These are phyloP conservation scores for Melospiza melodia DNA, from an alignment of 2,113 vertebrate species.

Conservation along the genomic window DNA sequence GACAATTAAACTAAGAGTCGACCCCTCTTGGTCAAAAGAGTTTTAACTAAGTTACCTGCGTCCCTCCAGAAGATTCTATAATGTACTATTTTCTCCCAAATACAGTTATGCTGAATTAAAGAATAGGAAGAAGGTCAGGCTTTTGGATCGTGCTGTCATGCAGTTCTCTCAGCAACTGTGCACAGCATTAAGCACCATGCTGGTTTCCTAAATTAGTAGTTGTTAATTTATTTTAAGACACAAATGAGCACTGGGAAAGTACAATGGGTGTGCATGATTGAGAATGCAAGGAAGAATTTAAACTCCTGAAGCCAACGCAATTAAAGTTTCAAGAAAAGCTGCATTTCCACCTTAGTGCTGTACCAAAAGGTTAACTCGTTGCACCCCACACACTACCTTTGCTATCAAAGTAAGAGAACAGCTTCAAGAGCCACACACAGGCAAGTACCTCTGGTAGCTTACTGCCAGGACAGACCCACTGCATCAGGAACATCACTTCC, in stretches of 20 bases:
- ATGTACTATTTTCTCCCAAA: background rate
- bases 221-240: background rate
- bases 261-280: accelerated
- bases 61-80: background rate
- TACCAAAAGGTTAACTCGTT: background rate
- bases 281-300: background rate
- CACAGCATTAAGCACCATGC: background rate
- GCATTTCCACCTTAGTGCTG: background rate
- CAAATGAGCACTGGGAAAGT: background rate
- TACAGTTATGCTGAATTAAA: background rate
- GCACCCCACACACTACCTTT: background rate
- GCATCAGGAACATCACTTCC: slow-evolving; percentile 53
- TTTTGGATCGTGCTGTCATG: background rate
- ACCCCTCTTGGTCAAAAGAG: background rate
- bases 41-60: background rate
- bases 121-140: background rate
- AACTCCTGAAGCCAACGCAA: accelerated
- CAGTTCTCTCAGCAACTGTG: background rate
- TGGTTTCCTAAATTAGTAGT: background rate
- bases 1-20: background rate
- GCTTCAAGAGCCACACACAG: slow-evolving; percentile 38
- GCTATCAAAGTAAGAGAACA: background rate
- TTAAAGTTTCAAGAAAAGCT: background rate
- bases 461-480: slow-evolving; percentile 8
- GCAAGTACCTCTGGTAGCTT: background rate